phyloP scores from a whole-genome alignment of 2,797 vertebrate species.

The Ptychadena robeensis region DNA sequence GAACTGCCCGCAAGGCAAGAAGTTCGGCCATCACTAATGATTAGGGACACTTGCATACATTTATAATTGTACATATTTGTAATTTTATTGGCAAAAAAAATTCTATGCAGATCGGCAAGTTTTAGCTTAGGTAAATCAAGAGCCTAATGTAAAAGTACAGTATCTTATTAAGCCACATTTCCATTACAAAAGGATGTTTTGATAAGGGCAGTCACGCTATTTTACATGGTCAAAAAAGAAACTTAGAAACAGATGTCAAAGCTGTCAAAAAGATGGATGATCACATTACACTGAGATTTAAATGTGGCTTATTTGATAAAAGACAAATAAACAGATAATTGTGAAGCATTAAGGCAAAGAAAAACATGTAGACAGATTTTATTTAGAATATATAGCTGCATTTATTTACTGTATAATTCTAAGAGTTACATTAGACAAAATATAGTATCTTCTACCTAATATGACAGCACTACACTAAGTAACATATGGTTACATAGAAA shows the following conservation, averaged over 20 bases:
- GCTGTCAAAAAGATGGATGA: conserved; percentile 16
- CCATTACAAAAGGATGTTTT: conserved; percentile 2
- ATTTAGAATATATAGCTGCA: background rate
- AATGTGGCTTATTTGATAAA: background rate
- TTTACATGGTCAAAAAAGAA: conserved; percentile 1
- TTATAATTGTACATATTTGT: too few species aligned
- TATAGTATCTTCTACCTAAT: background rate
- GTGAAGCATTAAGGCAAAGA: background rate
- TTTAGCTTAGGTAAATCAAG: too few species aligned
- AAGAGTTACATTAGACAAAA: background rate
- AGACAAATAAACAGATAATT: background rate
- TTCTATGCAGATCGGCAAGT: too few species aligned
- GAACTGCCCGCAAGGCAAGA: too few species aligned
- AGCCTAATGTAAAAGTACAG: background rate
- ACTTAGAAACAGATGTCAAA: background rate
- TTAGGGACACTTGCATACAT: too few species aligned
- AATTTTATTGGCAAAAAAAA: too few species aligned
- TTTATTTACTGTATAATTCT: background rate
- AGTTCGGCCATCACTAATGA: too few species aligned
- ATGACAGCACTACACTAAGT: background rate
- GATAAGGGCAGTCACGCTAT: conserved; percentile 6
- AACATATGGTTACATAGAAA: conserved; percentile 5
- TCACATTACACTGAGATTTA: background rate
- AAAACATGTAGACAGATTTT: background rate
- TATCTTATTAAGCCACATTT: background rate